Conservation (phyloP, 2,888 invertebrate species). For the Leptogaster cylindrica region DNA sequence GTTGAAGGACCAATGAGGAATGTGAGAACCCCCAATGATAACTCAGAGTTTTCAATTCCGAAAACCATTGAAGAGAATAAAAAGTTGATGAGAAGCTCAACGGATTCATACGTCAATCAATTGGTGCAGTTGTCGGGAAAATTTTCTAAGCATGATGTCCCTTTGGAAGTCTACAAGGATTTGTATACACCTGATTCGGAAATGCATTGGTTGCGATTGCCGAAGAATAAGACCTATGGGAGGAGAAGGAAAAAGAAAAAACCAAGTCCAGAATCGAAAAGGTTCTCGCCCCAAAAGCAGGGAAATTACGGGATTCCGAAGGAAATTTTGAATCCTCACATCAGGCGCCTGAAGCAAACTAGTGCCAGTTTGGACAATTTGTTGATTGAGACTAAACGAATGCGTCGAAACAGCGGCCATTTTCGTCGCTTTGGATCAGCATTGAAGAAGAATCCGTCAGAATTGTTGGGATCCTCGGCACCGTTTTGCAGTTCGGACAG, state of each 20-base stretch:
- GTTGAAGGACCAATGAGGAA: conserved; percentile 4
- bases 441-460: not conserved
- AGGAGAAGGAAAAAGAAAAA: not conserved
- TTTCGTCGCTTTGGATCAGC: not conserved
- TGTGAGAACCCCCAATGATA: not conserved
- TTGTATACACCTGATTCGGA: not conserved
- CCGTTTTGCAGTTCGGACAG: not conserved
- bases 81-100: conserved; percentile 19
- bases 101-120: conserved; percentile 24
- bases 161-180: not conserved
- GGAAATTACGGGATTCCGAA: too few relatives aligned
- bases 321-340: too few relatives aligned
- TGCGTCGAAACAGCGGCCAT: not conserved
- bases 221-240: not conserved
- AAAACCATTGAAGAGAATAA: conserved; percentile 27
- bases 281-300: not conserved
- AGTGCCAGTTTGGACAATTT: conserved; percentile 41
- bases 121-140: not conserved
- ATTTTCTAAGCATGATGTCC: not conserved
- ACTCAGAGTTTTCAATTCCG: conserved; percentile 2
- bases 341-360: not conserved
- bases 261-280: not conserved
- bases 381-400: not conserved
- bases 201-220: not conserved
- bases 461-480: not conserved